These are phyloP conservation scores for Apteryx owenii DNA, from an alignment of 2,113 vertebrate genomes.

Conservation along the genomic window DNA sequence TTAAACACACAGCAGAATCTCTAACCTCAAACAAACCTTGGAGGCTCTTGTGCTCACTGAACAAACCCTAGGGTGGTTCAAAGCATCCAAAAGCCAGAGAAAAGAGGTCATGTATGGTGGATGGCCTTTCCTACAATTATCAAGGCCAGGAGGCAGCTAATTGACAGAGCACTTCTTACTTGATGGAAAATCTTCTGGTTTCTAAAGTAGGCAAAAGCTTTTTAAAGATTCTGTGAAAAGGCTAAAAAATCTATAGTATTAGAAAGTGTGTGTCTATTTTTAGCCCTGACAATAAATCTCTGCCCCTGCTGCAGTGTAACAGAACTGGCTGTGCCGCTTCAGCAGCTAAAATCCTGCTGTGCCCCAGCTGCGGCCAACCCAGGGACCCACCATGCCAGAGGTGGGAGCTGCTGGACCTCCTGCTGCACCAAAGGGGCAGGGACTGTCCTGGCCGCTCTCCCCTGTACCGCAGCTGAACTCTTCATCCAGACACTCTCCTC, in stretches of 20 bases:
- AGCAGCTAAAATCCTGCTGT: background rate
- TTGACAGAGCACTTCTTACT: background rate
- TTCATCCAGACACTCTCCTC: no score
- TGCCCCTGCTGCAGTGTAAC: background rate
- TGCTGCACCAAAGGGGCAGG: background rate
- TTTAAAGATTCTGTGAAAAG: conserved; percentile 10
- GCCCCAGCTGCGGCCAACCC: rapidly evolving
- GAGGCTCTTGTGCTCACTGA: background rate
- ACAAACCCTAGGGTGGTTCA: background rate
- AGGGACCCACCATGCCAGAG: background rate
- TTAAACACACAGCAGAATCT: background rate
- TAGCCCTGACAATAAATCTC: background rate
- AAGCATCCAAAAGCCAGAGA: background rate
- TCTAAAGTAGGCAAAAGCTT: background rate
- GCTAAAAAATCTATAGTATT: background rate
- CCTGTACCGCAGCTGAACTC: no score
- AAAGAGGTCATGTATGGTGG: rapidly evolving
- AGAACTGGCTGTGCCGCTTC: background rate
- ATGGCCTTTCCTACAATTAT: background rate
- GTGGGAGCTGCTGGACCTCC: background rate
- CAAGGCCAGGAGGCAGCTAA: background rate
- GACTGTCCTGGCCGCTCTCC: background rate
- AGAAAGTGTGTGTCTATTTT: background rate
- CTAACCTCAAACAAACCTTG: background rate
- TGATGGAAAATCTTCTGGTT: background rate